Evolutionary conservation across 2,113 vertebrate genomes (phyloP).

Genomic region (Epinephelus fuscoguttatus): DNA sequence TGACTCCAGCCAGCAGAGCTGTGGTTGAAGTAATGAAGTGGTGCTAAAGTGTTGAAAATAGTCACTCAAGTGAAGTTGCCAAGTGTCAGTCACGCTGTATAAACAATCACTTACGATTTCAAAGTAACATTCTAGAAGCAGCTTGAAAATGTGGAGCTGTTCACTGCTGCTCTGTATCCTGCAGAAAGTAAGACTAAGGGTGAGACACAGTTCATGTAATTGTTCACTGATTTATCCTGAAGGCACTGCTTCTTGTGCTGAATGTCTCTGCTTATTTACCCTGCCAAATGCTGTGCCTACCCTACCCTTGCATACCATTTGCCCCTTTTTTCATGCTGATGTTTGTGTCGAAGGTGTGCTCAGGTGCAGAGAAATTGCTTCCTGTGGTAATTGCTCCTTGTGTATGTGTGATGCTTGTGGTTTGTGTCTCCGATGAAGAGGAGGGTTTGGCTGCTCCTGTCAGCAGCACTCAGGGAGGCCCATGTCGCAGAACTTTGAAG

Average conservation of each 20-base stretch:
- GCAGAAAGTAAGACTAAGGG: neutral
- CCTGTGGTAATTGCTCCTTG: slow-evolving; percentile 18
- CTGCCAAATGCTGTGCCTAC: neutral
- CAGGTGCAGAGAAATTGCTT: slow-evolving; percentile 23
- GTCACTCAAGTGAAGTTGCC: slow-evolving; percentile 39
- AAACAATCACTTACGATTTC: slow-evolving; percentile 11
- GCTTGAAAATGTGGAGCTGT: neutral
- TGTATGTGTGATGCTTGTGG: slow-evolving; percentile 23
- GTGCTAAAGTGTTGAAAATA: slow-evolving; percentile 64
- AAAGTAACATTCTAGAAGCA: neutral
- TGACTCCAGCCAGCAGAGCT: slow-evolving; percentile 54
- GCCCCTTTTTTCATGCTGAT: slow-evolving; percentile 19
- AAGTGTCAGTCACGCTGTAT: slow-evolving; percentile 38
- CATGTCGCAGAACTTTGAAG: slow-evolving; percentile 39
- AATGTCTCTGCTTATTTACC: neutral
- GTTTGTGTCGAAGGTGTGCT: slow-evolving; percentile 15
- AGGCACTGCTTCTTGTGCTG: neutral
- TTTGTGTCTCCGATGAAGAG: slow-evolving; percentile 26
- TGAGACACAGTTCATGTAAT: neutral
- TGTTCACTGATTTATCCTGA: neutral
- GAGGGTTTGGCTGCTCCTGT: slow-evolving; percentile 17
- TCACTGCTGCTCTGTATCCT: neutral
- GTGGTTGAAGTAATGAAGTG: slow-evolving; percentile 62
- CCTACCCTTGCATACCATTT: slow-evolving; percentile 19
- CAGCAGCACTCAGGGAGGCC: slow-evolving; percentile 48